phyloP scores from a whole-genome alignment of 2,888 invertebrate species.

The Philaethria dido region DNA sequence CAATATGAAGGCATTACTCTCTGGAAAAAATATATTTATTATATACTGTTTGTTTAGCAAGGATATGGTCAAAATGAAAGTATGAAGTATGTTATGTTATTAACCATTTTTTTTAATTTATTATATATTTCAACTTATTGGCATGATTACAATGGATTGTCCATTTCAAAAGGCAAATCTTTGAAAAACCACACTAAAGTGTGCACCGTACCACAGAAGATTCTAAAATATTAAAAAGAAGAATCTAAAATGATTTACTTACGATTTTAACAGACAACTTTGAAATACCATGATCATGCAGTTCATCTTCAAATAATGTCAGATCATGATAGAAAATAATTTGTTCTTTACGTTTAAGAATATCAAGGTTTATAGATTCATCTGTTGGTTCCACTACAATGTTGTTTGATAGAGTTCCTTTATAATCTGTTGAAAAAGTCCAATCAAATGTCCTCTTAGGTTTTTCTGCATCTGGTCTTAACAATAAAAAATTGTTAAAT shows the following conservation, averaged over 20 bases:
- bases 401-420: slow-evolving; percentile 88
- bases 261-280: slow-evolving; percentile 96
- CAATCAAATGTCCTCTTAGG: slow-evolving; percentile 97
- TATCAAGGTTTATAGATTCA: slow-evolving; percentile 92
- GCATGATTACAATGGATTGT: no score
- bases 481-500: slow-evolving; percentile 44
- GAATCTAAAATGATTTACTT: slow-evolving; percentile 64
- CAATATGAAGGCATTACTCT: slow-evolving; percentile 98
- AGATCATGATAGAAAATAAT: slow-evolving; percentile 97
- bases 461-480: slow-evolving; percentile 89
- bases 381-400: slow-evolving; percentile 86
- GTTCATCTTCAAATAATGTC: slow-evolving; percentile 97
- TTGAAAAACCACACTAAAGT: no score
- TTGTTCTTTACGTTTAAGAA: slow-evolving; percentile 93
- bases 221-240: no score
- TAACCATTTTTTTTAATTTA: no score
- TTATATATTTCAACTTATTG: no score
- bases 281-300: slow-evolving; percentile 98
- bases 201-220: no score
- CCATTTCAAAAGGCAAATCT: no score
- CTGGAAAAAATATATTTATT: slow-evolving; percentile 74
- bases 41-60: not conserved
- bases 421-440: slow-evolving; percentile 97
- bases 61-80: no score
- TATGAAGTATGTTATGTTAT: not conserved